Conservation (phyloP, 2,113 vertebrate genomes). For the Stercorarius parasiticus region DNA sequence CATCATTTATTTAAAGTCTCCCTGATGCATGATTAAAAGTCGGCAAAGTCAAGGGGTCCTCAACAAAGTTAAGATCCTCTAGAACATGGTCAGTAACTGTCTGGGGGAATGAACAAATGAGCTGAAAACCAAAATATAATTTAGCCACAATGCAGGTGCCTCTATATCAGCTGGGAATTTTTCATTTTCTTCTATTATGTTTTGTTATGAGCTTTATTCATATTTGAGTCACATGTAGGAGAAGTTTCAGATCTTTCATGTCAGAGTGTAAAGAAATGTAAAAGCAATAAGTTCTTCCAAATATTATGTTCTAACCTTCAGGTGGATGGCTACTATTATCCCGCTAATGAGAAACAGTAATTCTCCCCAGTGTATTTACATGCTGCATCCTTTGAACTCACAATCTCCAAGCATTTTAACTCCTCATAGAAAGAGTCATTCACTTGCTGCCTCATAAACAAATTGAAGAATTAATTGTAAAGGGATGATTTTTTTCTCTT, state of each 20-base stretch:
- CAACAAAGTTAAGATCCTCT: not conserved
- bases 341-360: not conserved
- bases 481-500: not conserved
- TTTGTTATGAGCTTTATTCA: slow-evolving; percentile 20
- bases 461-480: not conserved
- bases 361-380: not conserved
- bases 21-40: not conserved
- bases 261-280: slow-evolving; percentile 27
- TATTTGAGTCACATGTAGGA: not conserved
- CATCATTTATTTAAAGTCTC: not conserved
- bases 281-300: slow-evolving; percentile 17
- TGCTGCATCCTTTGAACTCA: slow-evolving; percentile 26
- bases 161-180: not conserved
- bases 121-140: not conserved
- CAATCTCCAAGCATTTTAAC: not conserved
- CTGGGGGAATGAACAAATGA: not conserved
- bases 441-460: not conserved
- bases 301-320: slow-evolving; percentile 30
- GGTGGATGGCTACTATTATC: slow-evolving; percentile 2
- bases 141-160: not conserved
- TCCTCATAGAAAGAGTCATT: not conserved
- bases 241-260: slow-evolving; percentile 19
- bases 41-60: not conserved
- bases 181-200: slow-evolving; percentile 12
- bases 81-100: not conserved